Percentiles rank a stretch among this genome's conserved stretches.
phyloP scores from a whole-genome alignment of 23 tunicate genomes.

The Oikopleura dioica region DNA sequence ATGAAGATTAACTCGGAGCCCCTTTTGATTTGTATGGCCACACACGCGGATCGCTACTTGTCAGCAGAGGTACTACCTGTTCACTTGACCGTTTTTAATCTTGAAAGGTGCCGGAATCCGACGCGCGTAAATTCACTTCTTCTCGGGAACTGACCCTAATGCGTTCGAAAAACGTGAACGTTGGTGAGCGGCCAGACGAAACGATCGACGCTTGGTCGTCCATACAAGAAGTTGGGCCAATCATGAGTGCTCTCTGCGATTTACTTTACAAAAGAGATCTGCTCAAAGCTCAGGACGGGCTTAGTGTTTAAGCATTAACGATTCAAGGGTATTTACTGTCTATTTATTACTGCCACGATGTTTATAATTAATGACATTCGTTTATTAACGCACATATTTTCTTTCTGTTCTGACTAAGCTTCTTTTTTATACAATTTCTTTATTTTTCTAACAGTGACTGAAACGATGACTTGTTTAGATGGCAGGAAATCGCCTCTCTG shows the following conservation, averaged over 20 bases:
- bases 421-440: too few relatives aligned
- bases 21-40: background rate
- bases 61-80: constrained; percentile 5
- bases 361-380: too few relatives aligned
- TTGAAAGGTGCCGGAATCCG: background rate
- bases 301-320: background rate
- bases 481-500: background rate
- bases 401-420: too few relatives aligned
- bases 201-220: background rate
- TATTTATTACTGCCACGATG: too few relatives aligned
- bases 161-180: background rate
- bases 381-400: background rate
- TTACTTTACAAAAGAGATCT: background rate
- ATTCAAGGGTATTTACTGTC: background rate
- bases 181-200: background rate
- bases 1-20: background rate
- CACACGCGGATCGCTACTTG: constrained; percentile 8
- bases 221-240: background rate
- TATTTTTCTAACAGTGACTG: too few relatives aligned
- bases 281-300: background rate
- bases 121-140: background rate
- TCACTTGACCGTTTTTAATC: too few relatives aligned
- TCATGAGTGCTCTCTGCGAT: background rate
- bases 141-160: too few relatives aligned
- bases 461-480: background rate